Percentiles rank a stretch among this genome's conserved stretches.
Conservation (phyloP, 2,888 invertebrate species). For the Anodontia alba region DNA sequence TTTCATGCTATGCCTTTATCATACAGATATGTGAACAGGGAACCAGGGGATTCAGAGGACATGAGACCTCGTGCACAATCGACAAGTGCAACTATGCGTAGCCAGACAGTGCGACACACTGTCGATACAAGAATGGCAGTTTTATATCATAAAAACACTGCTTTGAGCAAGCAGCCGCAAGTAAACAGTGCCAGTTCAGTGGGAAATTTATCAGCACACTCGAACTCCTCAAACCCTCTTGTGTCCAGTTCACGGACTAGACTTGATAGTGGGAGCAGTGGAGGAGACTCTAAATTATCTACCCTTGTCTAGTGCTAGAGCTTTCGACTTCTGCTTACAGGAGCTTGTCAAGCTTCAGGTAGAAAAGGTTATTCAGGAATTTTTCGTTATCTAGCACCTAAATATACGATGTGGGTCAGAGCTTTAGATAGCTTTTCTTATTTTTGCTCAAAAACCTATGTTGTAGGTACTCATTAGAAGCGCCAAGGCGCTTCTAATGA, state of each 20-base stretch:
- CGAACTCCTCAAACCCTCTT: conserved; percentile 35
- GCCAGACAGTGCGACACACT: conserved; percentile 35
- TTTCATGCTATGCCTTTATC: conserved; percentile 70
- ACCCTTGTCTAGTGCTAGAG: conserved; percentile 44
- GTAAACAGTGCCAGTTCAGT: conserved; percentile 18
- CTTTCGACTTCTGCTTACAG: too few relatives aligned
- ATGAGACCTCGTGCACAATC: conserved; percentile 68
- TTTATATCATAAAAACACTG: conserved; percentile 45
- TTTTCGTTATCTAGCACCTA: background rate
- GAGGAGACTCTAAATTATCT: conserved; percentile 55
- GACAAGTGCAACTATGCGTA: conserved; percentile 63
- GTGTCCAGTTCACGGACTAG: conserved; percentile 25
- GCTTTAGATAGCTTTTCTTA: too few relatives aligned
- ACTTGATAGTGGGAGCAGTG: conserved; percentile 55
- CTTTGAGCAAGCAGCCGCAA: conserved; percentile 21
- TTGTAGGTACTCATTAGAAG: too few relatives aligned
- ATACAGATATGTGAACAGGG: conserved; percentile 51
- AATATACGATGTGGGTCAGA: too few relatives aligned
- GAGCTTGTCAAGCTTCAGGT: too few relatives aligned
- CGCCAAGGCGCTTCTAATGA: too few relatives aligned
- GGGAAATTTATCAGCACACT: conserved; percentile 42
- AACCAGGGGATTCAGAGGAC: conserved; percentile 40
- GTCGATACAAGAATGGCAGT: conserved; percentile 58
- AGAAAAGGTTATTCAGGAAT: too few relatives aligned
- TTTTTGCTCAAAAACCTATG: too few relatives aligned